Conservation (phyloP, 2,113 vertebrate genomes). For the Nasalis larvatus region DNA sequence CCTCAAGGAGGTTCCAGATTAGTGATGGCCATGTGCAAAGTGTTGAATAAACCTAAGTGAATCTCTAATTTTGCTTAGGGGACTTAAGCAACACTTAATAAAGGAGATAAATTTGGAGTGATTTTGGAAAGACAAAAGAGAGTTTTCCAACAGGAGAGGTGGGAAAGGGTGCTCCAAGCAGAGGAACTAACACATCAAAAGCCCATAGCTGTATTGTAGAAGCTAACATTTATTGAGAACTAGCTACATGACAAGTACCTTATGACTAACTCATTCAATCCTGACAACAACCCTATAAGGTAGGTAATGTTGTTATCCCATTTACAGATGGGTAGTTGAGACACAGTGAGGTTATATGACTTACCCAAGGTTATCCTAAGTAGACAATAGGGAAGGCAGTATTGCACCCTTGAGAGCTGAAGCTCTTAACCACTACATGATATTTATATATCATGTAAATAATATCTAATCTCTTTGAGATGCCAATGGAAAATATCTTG, state of each 20-base stretch:
- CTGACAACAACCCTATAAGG: not conserved
- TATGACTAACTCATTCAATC: not conserved
- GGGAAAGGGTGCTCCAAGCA: not conserved
- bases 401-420: not conserved
- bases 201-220: not conserved
- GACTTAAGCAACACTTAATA: not conserved
- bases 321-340: not conserved
- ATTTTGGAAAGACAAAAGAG: not conserved
- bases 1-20: not conserved
- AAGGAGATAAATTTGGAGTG: not conserved
- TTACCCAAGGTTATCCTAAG: not conserved
- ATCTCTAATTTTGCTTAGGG: not conserved
- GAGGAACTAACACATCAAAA: not conserved
- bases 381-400: not conserved
- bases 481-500: not conserved
- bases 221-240: not conserved
- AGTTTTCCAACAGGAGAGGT: not conserved
- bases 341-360: not conserved
- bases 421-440: not conserved
- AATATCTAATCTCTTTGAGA: not conserved
- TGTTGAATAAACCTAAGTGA: not conserved
- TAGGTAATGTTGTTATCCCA: not conserved
- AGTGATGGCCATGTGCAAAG: not conserved
- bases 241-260: not conserved
- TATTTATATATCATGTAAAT: no score